Percentiles rank a stretch among this genome's conserved stretches.
phyloP scores from a whole-genome alignment of 1,140 invertebrate genomes.

The Pinna nobilis region DNA sequence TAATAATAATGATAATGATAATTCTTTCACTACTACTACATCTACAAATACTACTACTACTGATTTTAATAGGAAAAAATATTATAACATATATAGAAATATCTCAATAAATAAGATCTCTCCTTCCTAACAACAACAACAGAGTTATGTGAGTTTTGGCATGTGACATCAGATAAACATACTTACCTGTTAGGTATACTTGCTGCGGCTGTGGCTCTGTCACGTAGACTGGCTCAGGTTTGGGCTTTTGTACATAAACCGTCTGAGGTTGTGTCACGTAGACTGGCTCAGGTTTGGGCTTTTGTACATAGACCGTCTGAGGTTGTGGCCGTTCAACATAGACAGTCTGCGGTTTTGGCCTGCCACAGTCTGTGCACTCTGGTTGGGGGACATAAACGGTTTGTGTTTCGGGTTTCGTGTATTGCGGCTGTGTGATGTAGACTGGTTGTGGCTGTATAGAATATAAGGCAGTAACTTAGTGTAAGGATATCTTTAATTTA shows the following conservation, averaged over 20 bases:
- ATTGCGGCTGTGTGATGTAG: neutral
- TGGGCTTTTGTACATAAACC: constrained; percentile 10
- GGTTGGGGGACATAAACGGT: neutral
- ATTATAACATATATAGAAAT: neutral
- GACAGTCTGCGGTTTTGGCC: neutral
- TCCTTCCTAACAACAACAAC: neutral
- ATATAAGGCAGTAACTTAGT: too few relatives aligned
- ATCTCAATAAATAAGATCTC: neutral
- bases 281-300: neutral
- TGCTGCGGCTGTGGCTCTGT: neutral
- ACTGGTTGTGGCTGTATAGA: neutral
- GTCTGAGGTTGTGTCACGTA: neutral
- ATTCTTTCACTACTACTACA: too few relatives aligned
- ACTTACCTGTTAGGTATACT: neutral
- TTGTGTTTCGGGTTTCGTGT: neutral
- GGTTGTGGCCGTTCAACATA: neutral
- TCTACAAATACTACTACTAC: too few relatives aligned
- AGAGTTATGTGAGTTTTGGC: neutral
- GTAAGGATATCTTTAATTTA: too few relatives aligned
- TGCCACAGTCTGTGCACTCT: neutral
- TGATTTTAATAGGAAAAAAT: neutral
- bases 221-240: neutral
- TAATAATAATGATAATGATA: too few relatives aligned
- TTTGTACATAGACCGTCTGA: constrained; percentile 4
- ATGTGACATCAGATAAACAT: neutral